Evolutionary conservation across 2,113 vertebrate genomes (phyloP), one percentile per base, ranked within the genome.

Genomic region (Strix uralensis): DNA sequence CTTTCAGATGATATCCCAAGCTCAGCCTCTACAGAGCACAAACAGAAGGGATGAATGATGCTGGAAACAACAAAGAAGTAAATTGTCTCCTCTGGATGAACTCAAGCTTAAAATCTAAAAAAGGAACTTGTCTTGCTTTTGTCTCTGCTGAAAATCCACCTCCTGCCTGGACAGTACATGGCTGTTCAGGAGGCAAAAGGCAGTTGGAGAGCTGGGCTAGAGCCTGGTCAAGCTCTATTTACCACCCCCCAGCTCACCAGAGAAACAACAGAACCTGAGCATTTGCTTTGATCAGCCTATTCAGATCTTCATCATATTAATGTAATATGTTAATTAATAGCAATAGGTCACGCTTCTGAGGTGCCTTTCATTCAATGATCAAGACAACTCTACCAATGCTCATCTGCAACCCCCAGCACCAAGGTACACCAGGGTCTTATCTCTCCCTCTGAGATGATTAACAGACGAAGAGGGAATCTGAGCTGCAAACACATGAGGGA

Each of bases 21-120:
- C 92, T 96, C 89, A 77, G 96, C 13, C 27, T 94, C 91, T 66
- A 61, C 81, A 71, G 92, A 94, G 75, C 95, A 75, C 85, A 93
- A 97, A 97, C 91, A 94, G 94, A 93, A 96, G 55, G 90, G 86
- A 95, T 97, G 96, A 96, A 93, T 95, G 92, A 95, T 84, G 90
- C 66, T 92, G 62, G 83, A 86, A 95, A 93, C 86, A 97, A 97
- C 91, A 97, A 94, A 97, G 86, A 77, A 96, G 80, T 71, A 96
- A 96, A 97, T 95, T 94, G 90, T 96, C 93, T 94, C 65, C 81
- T 91, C 86, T 90, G 82, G 88, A 94, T 89, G 90, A 95, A 90
- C 92, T 95, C 87, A 81, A 93, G 92, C 89, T 94, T 93, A 89
- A 95, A 96, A 96, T 75, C 81, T 89, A 18, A 88, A 86, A 92